These are phyloP conservation scores for Phrynosoma platyrhinos DNA, from an alignment of 2,113 vertebrate species.

Conservation along the genomic window DNA sequence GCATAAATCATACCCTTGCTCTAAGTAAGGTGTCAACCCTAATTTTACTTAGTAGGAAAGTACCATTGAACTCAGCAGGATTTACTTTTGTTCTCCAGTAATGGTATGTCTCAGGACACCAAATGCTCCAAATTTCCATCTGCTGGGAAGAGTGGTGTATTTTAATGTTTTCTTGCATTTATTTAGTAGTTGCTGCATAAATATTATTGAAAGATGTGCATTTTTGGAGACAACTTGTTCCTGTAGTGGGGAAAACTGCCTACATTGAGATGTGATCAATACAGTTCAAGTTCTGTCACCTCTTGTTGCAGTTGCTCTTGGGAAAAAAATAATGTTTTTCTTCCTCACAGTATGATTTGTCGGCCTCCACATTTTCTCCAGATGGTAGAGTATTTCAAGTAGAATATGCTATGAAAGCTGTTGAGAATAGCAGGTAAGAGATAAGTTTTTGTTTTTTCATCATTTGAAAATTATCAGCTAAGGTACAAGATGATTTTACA, in stretches of 20 bases:
- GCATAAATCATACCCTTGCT: no score
- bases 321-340: conserved; percentile 30
- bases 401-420: conserved; percentile 98
- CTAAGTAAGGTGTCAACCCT: not conserved
- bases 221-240: not conserved
- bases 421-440: conserved; percentile 96
- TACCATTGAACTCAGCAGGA: not conserved
- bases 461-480: not conserved
- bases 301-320: fast-evolving
- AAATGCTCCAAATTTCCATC: not conserved
- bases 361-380: conserved; percentile 97
- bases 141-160: not conserved
- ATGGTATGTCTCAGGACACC: not conserved
- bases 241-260: not conserved
- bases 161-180: not conserved
- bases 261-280: no score
- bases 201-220: not conserved
- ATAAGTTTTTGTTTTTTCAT: not conserved
- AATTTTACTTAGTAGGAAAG: not conserved
- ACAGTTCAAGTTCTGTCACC: not conserved
- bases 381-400: conserved; percentile 98
- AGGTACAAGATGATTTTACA: fast-evolving
- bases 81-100: not conserved
- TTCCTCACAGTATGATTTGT: conserved; percentile 89
- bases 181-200: not conserved